Base-by-base conservation (phyloP, 1,140 invertebrate species). In the Trichomalopsis sarcophagae region DNA sequence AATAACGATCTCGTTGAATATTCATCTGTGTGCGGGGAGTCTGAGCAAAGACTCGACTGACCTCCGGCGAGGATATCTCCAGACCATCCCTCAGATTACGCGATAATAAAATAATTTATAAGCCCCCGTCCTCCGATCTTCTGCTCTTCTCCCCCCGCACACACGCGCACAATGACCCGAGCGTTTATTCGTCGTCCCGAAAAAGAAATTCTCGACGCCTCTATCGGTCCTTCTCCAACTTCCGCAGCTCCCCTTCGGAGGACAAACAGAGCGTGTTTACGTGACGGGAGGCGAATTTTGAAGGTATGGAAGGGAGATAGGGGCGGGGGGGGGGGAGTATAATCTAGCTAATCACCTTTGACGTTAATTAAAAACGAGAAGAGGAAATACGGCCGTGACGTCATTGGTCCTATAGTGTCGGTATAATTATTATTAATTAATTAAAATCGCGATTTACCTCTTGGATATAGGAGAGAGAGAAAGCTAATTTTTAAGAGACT, bases 281-380 rank as follows among this genome's bases (percentile, higher is more conserved):
- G 55, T n/a, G 21, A 62, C 17, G 4, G 2, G 68, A 33, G 27
- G 68, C 10, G 68, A 71, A 71, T 71, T 30, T 13, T 30, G 68
- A 71, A 33, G 30, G 68, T 27, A 27, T 7, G 23, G 30, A 71
- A 71, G 3, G 27, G 68, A 71, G 30, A 71, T 1, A 71, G 9
- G 7, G 68, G 27, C 13, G 23, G 21, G 66, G 14, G 66, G 14
- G 66, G 6, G 66, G 10, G 66, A 6, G 9, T 30, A 30, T 62
- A 33, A 27, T 71, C 27, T 11, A n/a, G 14, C 68, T 71, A 71
- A 71, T 30, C 68, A 9, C 68, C 27, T 71, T 71, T 71, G 27
- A 33, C 68, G 68, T 71, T 71, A 71, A 71, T 71, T 71, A 71
- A 71, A 71, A 71, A 71, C 9, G 68, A 71, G 68, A 10, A 71